Evolutionary conservation across 2,113 vertebrate genomes (phyloP).

Genomic region (Opisthocomus hoazin): DNA sequence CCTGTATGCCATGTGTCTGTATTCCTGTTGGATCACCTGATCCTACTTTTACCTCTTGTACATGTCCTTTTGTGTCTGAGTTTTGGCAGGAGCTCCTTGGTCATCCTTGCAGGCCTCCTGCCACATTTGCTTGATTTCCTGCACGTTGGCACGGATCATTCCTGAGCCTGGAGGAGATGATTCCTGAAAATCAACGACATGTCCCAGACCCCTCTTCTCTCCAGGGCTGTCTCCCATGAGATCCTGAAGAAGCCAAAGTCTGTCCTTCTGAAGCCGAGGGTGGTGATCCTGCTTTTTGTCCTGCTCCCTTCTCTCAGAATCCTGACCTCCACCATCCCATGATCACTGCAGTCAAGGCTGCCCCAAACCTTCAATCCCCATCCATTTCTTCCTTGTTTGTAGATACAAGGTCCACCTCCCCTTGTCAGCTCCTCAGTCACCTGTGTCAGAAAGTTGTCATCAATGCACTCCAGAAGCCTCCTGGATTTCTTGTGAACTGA

Average conservation of each 20-base stretch:
- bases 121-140: background rate
- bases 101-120: background rate
- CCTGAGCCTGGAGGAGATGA: background rate
- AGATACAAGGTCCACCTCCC: background rate
- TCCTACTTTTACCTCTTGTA: background rate
- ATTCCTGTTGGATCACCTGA: background rate
- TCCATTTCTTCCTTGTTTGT: background rate
- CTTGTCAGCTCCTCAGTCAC: background rate
- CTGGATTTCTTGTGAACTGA: background rate
- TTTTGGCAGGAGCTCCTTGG: background rate
- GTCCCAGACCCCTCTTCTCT: background rate
- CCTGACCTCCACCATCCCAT: background rate
- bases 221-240: background rate
- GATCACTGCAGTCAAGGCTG: background rate
- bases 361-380: background rate
- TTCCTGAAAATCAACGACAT: background rate
- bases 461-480: background rate
- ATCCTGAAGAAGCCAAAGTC: background rate
- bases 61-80: background rate
- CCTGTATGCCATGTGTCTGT: background rate
- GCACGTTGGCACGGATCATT: accelerated
- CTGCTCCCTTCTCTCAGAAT: background rate
- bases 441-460: background rate
- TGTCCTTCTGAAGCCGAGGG: background rate
- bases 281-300: background rate